Conservation (phyloP, 1,140 invertebrate species). For the Atta cephalotes region DNA sequence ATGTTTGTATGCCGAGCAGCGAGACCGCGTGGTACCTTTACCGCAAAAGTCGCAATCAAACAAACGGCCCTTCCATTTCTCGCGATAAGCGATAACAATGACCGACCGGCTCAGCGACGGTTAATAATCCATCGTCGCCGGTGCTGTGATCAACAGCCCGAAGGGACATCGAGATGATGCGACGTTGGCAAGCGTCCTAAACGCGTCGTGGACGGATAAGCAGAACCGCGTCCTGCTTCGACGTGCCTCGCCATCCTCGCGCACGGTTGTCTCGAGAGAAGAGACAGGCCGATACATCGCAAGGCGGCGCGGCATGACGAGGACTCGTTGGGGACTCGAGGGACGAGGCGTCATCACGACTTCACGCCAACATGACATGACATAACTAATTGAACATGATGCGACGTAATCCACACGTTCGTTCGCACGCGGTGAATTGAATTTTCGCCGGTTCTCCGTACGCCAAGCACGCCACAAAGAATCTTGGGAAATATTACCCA, state of each 20-base stretch:
- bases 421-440: conserved; percentile 47
- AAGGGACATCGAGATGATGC: neutral
- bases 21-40: conserved; percentile 10
- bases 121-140: neutral
- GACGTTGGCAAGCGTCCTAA: neutral
- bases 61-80: neutral
- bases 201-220: neutral
- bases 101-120: neutral
- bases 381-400: neutral
- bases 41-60: neutral
- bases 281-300: neutral
- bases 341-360: neutral
- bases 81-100: neutral
- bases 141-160: neutral
- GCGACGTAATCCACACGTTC: neutral
- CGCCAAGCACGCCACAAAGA: conserved; percentile 72
- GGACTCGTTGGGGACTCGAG: neutral
- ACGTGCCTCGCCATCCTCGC: conserved; percentile 14
- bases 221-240: neutral
- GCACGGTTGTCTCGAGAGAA: neutral
- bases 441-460: conserved; percentile 66
- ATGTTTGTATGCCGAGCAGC: neutral
- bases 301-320: neutral
- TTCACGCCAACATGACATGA: neutral
- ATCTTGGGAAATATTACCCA: conserved; percentile 83